Base-by-base conservation (phyloP, 2,797 vertebrate genomes). In the Rachycentron canadum region DNA sequence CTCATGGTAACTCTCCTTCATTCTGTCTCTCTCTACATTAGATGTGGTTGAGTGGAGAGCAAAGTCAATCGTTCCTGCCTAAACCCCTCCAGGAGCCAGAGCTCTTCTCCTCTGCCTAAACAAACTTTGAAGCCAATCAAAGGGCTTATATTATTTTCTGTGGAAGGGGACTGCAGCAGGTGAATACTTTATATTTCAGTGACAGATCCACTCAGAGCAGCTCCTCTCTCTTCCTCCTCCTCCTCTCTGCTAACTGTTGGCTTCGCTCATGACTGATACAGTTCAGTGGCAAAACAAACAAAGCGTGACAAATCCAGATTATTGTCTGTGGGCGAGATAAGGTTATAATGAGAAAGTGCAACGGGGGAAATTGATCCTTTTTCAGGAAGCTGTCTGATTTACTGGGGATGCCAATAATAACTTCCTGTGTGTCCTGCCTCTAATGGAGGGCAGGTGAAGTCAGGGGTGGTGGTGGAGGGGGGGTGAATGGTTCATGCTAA, bases 301-400 rank as follows among this genome's bases (percentile, higher is more conserved):
- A 92, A 93, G 93, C 92, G 91, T 93, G 91, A 94, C 92, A 94
- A 94, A 94, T 94, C 92, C 93, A 94, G 93, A 95, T 94, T 93
- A 95, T 93, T 93, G 94, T 95, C 93, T 94, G 92, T 85, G 88
- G 92, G 91, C 78, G 90, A 90, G 94, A 94, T 94, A 95, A 94
- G 92, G 92, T 93, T 93, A 92, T 94, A 95, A 95, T 94, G 93
- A 94, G 91, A 94, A 94, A 95, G 90, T 92, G 93, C 92, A 92
- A 91, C 86, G n/a, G 76, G 88, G 93, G 93, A 93, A 94, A 94
- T 94, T 93, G 92, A 95, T 94, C 92, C 89, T 91, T 92, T 94
- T 92, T 88, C 91, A 93, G 93, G 89, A 94, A 93, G 92, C 93
- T 62, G 90, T 89, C 92, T 94, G 93, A 93, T 93, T 94, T 93